Evolutionary conservation across 2,797 vertebrate genomes (phyloP).

Genomic region (Leontocebus nigricollis): DNA sequence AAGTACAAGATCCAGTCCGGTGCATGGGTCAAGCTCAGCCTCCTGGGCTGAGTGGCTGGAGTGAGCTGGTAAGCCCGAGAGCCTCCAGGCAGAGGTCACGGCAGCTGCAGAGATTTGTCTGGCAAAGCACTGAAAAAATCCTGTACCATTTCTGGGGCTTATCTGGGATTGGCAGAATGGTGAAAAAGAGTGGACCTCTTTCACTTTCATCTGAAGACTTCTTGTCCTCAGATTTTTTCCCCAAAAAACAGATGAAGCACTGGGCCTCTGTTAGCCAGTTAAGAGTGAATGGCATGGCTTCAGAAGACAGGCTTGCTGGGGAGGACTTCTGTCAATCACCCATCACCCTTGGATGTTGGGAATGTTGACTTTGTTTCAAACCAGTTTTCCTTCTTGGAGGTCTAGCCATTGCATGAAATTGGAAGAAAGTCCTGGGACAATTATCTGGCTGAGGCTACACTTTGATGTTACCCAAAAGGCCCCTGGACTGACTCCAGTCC

Average conservation of each 20-base stretch:
- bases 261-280: background rate
- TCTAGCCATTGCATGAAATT: background rate
- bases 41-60: background rate
- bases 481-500: background rate
- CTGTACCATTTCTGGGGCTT: background rate
- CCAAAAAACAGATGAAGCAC: background rate
- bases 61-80: background rate
- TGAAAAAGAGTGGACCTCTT: background rate
- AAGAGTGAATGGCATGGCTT: background rate
- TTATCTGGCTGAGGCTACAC: background rate
- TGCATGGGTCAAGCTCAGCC: background rate
- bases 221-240: background rate
- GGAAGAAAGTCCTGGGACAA: background rate
- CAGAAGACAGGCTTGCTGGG: background rate
- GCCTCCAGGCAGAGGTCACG: background rate
- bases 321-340: background rate
- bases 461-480: background rate
- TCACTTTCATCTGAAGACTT: background rate
- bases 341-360: background rate
- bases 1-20: background rate
- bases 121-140: background rate
- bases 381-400: background rate
- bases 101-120: background rate
- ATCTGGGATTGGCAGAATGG: background rate
- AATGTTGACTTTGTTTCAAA: background rate